Percentiles rank a stretch among this genome's conserved stretches.
phyloP scores from a whole-genome alignment of 1,140 invertebrate species.

The Drosophila sp. region DNA sequence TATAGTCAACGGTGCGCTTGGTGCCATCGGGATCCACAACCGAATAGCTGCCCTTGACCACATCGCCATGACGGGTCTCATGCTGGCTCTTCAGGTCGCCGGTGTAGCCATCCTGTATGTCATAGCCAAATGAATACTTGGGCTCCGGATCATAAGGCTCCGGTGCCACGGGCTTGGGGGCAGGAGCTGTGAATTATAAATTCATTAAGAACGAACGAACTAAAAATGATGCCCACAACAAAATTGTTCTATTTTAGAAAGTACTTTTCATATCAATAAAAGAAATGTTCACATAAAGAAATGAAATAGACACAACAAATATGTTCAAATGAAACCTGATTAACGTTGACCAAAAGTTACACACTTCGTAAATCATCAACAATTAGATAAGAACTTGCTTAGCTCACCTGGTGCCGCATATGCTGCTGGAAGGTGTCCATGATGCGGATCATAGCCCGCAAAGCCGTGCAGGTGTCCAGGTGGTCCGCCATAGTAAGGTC shows the following conservation, averaged over 20 bases:
- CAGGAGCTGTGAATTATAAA: slow-evolving; percentile 4
- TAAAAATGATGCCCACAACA: no score
- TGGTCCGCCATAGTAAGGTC: slow-evolving; percentile 69
- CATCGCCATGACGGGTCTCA: slow-evolving; percentile 87
- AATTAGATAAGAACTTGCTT: no score
- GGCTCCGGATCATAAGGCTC: slow-evolving; percentile 86
- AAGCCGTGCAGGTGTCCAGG: slow-evolving; percentile 54
- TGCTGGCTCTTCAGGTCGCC: slow-evolving; percentile 87
- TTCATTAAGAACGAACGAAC: no score
- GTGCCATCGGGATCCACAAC: slow-evolving; percentile 88
- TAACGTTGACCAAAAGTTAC: no score
- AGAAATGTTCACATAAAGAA: no score
- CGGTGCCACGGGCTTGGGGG: slow-evolving; percentile 78
- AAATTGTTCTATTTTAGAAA: no score
- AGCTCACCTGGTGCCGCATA: slow-evolving; percentile 65
- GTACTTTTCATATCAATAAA: no score
- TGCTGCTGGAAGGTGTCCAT: slow-evolving; percentile 45
- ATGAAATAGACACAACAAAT: background rate
- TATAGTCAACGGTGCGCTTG: slow-evolving; percentile 88
- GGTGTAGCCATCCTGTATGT: slow-evolving; percentile 86
- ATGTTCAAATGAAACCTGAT: no score
- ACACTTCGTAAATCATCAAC: no score
- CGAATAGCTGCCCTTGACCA: slow-evolving; percentile 88
- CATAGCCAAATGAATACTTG: slow-evolving; percentile 87
- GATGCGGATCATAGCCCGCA: slow-evolving; percentile 57